Percentiles rank a stretch among this genome's conserved stretches.
These are phyloP conservation scores for Chorisops tibialis DNA, from an alignment of 2,888 invertebrate genomes.

Conservation along the genomic window DNA sequence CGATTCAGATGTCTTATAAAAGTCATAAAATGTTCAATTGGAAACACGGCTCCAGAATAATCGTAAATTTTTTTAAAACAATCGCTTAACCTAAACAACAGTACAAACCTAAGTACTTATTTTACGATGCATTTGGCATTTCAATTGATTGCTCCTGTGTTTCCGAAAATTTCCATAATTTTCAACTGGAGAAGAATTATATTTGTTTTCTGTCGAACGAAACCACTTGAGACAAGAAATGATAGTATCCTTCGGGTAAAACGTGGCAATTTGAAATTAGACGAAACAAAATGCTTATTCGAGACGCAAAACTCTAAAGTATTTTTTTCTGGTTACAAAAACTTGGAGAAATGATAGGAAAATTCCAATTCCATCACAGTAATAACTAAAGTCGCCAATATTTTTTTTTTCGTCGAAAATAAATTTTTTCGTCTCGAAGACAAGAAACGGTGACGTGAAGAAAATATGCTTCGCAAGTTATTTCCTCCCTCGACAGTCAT, in stretches of 20 bases:
- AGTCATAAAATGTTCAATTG: too few relatives aligned
- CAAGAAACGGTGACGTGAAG: conserved; percentile 23
- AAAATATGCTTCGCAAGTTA: conserved; percentile 22
- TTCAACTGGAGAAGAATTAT: conserved; percentile 13
- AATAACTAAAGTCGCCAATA: conserved; percentile 10
- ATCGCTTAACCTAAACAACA: neutral
- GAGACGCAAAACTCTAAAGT: too few relatives aligned
- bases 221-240: conserved; percentile 18
- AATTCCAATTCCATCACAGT: conserved; percentile 1
- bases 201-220: conserved; percentile 11
- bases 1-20: too few relatives aligned
- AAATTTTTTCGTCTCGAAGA: conserved; percentile 16
- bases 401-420: conserved; percentile 3
- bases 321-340: too few relatives aligned
- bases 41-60: neutral
- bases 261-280: too few relatives aligned
- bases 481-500: conserved; percentile 17
- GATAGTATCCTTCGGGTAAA: too few relatives aligned
- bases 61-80: conserved; percentile 10
- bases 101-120: neutral
- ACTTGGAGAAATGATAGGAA: too few relatives aligned
- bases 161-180: conserved; percentile 16
- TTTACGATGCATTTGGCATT: conserved; percentile 1
- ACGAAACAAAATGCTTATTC: too few relatives aligned
- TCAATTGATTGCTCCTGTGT: conserved; percentile 2